Evolutionary conservation across 2,888 invertebrate genomes (phyloP), one percentile per base, ranked within the genome.

Genomic region (Luperina nickerlii): DNA sequence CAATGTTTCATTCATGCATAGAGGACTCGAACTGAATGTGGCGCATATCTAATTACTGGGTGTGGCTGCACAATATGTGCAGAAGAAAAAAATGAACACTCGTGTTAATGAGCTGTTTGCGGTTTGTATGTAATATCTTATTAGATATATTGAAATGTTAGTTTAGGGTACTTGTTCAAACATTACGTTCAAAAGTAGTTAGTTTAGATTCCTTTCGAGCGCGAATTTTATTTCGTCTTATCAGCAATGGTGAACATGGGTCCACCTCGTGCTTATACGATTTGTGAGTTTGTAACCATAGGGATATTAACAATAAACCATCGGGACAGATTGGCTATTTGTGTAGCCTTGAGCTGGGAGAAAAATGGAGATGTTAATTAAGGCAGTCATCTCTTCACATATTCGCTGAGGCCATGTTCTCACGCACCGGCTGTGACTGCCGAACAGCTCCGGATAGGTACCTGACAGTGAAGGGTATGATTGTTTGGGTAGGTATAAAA

Each of bases 71-170:
- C 15, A 57, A 18, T 57, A 57, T 67, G 66, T 54, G 54, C 45
- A 57, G n/a, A n/a, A n/a, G n/a, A n/a, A n/a, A n/a, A 67, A 27
- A 78, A 78, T 27, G 0, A 1, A 51, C 63, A 24, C 13, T 20
- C 3, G 1, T 77, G 27, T 24, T 51, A 63, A 63, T 5, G 5
- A 62, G 24, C 11, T 18, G 24, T 76, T 18, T 67, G 42, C 8
- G 6, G 38, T 63, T 76, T 15, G 20, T 76, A 5, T 74, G 24
- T 73, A 60, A n/a, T 60, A 27, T 42, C n/a, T 45, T 60, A 5
- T 60, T 60, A 32, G 45, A 45, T 51, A n/a, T 48, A 48, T n/a
- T 72, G 32, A 67, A 74, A 74, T 18, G 48, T 18, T n/a, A 51
- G 51, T 54, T 54, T 54, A 54, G 9, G 45, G 9, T 45, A 70